Evolutionary conservation across 2,888 invertebrate genomes (phyloP).

Genomic region (Caenorhabditis virilis): DNA sequence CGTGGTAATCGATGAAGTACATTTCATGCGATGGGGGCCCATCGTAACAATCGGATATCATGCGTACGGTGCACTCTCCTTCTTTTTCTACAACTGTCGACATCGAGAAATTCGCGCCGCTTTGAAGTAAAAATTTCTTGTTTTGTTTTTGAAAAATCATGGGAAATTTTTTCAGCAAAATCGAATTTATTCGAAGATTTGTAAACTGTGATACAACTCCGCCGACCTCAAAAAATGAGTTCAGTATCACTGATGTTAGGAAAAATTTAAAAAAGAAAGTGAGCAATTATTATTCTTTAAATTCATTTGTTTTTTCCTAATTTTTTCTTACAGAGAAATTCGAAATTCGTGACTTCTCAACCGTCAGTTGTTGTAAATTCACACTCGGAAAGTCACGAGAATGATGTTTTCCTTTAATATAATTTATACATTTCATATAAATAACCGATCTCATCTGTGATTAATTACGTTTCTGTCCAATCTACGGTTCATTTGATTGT

Average conservation of each 20-base stretch:
- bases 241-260: conserved; percentile 5
- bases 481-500: neutral
- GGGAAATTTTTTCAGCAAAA: conserved; percentile 21
- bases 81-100: conserved; percentile 52
- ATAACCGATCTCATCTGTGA: too few species aligned
- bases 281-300: too few species aligned
- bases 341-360: too few species aligned
- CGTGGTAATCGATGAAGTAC: conserved; percentile 44
- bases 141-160: neutral
- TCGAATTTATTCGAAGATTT: conserved; percentile 28
- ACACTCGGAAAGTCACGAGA: too few species aligned
- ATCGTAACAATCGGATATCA: conserved; percentile 54
- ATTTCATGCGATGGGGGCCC: conserved; percentile 55
- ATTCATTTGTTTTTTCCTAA: too few species aligned
- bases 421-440: too few species aligned
- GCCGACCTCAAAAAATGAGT: conserved; percentile 16
- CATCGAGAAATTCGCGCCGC: conserved; percentile 47
- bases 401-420: too few species aligned
- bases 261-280: too few species aligned
- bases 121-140: conserved; percentile 34
- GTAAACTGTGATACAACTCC: conserved; percentile 27
- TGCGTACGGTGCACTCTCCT: conserved; percentile 43
- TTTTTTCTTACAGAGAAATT: too few species aligned
- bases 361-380: too few species aligned
- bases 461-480: neutral